phyloP scores from a whole-genome alignment of 2,113 vertebrate species.

The Stigmatopora argus region DNA sequence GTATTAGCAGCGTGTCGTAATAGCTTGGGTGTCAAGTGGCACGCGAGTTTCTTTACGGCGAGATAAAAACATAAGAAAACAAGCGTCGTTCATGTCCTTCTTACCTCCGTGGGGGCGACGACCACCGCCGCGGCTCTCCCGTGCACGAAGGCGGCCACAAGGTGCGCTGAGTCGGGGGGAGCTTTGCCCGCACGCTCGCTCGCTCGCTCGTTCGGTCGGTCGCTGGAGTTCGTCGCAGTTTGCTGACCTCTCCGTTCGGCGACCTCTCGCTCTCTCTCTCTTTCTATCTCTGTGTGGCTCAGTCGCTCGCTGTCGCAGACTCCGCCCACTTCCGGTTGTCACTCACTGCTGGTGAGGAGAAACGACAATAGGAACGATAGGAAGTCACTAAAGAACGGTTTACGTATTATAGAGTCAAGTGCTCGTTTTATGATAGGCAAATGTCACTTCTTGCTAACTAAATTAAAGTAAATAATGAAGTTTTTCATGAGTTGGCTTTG shows the following conservation, averaged over 20 bases:
- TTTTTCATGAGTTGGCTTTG: too few species aligned
- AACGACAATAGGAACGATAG: neutral
- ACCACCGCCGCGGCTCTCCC: slow-evolving; percentile 5
- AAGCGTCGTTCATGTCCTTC: neutral
- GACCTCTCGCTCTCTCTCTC: neutral
- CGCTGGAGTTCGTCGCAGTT: neutral
- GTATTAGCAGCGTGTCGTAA: neutral
- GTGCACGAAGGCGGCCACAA: neutral
- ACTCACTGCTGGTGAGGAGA: neutral
- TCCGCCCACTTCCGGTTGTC: slow-evolving; percentile 7
- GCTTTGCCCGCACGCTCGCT: neutral
- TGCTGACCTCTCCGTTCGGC: neutral
- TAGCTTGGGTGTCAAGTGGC: neutral
- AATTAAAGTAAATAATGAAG: too few species aligned
- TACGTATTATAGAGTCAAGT: neutral
- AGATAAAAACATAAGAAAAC: neutral
- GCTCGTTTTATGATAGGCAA: neutral
- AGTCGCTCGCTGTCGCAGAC: neutral
- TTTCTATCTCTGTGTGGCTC: neutral
- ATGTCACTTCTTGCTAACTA: too few species aligned
- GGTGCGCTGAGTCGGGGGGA: neutral
- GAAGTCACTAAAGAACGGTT: neutral
- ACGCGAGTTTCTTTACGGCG: neutral
- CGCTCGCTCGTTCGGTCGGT: neutral
- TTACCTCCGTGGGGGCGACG: slow-evolving; percentile 3